These are phyloP conservation scores for Gymnocheta viridis DNA, from an alignment of 2,888 invertebrate species.

Conservation along the genomic window DNA sequence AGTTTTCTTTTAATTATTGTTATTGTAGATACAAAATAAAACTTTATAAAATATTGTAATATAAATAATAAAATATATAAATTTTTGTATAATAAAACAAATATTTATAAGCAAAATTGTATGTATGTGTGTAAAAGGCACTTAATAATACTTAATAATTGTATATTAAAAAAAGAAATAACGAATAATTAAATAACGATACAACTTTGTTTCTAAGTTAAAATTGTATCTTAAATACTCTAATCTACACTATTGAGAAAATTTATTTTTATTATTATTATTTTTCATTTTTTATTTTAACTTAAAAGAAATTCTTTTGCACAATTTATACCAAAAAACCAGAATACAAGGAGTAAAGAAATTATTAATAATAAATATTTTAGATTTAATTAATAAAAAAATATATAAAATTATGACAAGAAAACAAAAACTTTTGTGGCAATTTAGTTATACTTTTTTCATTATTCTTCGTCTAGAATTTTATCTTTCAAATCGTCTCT, in stretches of 20 bases:
- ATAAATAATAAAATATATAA: conserved; percentile 43
- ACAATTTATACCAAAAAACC: conserved; percentile 70
- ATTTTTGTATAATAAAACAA: conserved; percentile 63
- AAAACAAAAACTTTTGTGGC: conserved; percentile 75
- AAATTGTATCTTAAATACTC: conserved; percentile 70
- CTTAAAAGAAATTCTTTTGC: conserved; percentile 54
- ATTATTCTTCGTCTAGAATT: conserved; percentile 72
- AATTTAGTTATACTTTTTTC: conserved; percentile 77
- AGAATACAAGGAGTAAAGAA: not conserved
- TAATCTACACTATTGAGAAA: conserved; percentile 73
- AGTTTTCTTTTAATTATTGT: conserved; percentile 39
- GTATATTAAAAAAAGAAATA: conserved; percentile 51
- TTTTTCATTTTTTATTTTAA: conserved; percentile 30
- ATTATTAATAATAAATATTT: conserved; percentile 42
- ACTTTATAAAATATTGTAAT: conserved; percentile 65
- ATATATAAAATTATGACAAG: not conserved
- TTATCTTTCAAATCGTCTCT: conserved; percentile 68
- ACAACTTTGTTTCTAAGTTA: conserved; percentile 59
- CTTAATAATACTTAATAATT: conserved; percentile 81
- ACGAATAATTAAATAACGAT: conserved; percentile 56
- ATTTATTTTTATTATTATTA: conserved; percentile 72
- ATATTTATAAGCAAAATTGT: conserved; percentile 69
- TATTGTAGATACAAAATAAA: conserved; percentile 62
- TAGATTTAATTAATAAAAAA: conserved; percentile 56
- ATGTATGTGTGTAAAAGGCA: conserved; percentile 74